These are phyloP conservation scores for Osmoderma eremita DNA, from an alignment of 2,888 invertebrate genomes.

Conservation along the genomic window DNA sequence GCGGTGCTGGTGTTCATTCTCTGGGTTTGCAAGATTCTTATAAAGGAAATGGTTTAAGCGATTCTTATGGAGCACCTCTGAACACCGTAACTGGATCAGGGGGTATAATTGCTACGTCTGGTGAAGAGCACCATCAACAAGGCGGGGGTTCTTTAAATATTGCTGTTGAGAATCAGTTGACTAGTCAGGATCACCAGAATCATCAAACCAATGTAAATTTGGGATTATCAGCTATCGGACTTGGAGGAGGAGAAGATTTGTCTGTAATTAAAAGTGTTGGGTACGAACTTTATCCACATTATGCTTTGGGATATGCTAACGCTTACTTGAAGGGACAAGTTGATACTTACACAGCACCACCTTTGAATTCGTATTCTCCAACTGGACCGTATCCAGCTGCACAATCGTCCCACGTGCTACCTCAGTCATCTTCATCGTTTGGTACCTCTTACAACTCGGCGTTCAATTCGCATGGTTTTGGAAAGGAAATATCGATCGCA, in stretches of 20 bases:
- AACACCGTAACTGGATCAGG: conserved; percentile 63
- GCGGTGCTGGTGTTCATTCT: conserved; percentile 42
- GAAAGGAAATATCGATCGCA: conserved; percentile 37
- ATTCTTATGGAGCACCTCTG: conserved; percentile 68
- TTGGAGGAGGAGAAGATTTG: conserved; percentile 51
- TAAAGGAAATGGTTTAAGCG: conserved; percentile 56
- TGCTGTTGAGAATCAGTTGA: conserved; percentile 62
- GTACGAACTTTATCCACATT: conserved; percentile 59
- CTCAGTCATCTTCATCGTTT: conserved; percentile 30
- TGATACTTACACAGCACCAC: conserved; percentile 56
- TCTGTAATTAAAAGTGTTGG: conserved; percentile 64
- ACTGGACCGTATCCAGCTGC: conserved; percentile 60
- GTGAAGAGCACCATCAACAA: conserved; percentile 55
- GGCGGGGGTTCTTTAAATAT: conserved; percentile 45
- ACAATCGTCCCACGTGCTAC: conserved; percentile 57
- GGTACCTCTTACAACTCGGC: conserved; percentile 25
- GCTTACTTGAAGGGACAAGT: conserved; percentile 21
- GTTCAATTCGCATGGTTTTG: conserved; percentile 57
- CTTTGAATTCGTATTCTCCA: conserved; percentile 57
- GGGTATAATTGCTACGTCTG: conserved; percentile 57
- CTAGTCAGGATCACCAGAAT: conserved; percentile 54
- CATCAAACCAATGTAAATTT: conserved; percentile 47
- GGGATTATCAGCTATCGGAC: conserved; percentile 50
- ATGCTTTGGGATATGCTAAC: conserved; percentile 28
- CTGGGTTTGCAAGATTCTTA: conserved; percentile 37